A percentile compares a stretch with the other conserved stretches of the same genome.
Conservation (phyloP, 2,888 invertebrate species). For the Malachius bipustulatus region DNA sequence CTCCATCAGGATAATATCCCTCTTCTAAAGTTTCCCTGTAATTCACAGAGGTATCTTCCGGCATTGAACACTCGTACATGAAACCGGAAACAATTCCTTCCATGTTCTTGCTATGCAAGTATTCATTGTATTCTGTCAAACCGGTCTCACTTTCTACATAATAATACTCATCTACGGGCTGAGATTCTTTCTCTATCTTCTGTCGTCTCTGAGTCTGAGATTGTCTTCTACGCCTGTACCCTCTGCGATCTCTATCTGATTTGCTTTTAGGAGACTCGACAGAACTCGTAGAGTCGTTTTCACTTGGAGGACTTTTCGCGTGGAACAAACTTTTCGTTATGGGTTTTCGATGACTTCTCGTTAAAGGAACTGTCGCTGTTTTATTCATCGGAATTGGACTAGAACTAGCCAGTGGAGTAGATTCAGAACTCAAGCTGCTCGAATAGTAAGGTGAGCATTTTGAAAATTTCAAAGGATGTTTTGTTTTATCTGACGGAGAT, state of each 20-base stretch:
- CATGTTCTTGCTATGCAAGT: constrained; percentile 30
- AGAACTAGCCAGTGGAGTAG: constrained; percentile 52
- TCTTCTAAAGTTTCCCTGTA: constrained; percentile 38
- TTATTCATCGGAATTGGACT: constrained; percentile 51
- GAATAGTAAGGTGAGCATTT: constrained; percentile 67
- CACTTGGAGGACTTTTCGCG: constrained; percentile 59
- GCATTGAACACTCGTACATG: constrained; percentile 28
- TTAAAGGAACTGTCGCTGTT: constrained; percentile 38
- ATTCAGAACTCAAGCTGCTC: constrained; percentile 62
- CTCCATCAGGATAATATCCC: constrained; percentile 53
- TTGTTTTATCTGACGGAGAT: constrained; percentile 34
- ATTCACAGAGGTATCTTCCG: constrained; percentile 23
- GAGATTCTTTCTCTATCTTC: constrained; percentile 41
- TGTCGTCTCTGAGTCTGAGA: constrained; percentile 44
- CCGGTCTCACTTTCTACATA: constrained; percentile 30
- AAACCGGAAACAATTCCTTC: constrained; percentile 32
- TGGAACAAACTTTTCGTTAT: constrained; percentile 48
- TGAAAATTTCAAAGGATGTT: constrained; percentile 43
- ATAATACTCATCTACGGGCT: constrained; percentile 33
- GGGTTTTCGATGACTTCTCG: constrained; percentile 37
- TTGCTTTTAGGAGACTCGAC: constrained; percentile 52
- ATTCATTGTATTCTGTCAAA: constrained; percentile 31
- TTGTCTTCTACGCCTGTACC: constrained; percentile 56
- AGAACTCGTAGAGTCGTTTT: constrained; percentile 64
- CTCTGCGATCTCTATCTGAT: constrained; percentile 44